Percentiles rank a stretch among this genome's conserved stretches.
These are phyloP conservation scores for Eueides isabella DNA, from an alignment of 1,140 invertebrate species.

Conservation along the genomic window DNA sequence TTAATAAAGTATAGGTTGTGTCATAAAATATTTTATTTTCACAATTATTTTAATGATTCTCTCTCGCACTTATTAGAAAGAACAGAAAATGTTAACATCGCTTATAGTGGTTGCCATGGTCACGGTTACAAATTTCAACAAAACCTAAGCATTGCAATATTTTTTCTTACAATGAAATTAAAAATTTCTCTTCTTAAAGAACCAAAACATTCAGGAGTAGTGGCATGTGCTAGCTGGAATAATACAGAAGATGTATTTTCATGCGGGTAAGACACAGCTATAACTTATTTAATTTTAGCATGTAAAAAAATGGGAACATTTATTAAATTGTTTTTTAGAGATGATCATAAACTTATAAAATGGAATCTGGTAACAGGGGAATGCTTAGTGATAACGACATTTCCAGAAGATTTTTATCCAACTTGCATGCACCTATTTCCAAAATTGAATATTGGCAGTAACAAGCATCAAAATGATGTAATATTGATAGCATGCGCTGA, in stretches of 20 bases:
- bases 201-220: constrained; percentile 88
- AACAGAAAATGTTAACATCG: background rate
- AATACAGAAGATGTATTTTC: constrained; percentile 96
- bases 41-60: background rate
- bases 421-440: constrained; percentile 93
- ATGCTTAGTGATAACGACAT: constrained; percentile 88
- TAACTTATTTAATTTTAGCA: background rate
- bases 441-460: constrained; percentile 79
- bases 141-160: background rate
- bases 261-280: constrained; percentile 85
- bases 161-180: constrained; percentile 86
- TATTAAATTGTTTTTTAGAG: too few species aligned
- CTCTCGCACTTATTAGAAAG: background rate
- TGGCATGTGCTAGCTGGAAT: constrained; percentile 95
- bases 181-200: constrained; percentile 89
- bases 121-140: background rate
- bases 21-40: too few species aligned
- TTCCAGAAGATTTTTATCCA: constrained; percentile 93
- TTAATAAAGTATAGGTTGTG: too few species aligned
- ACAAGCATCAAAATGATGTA: constrained; percentile 90
- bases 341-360: constrained; percentile 94
- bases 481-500: constrained; percentile 95
- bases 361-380: constrained; percentile 94
- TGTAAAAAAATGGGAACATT: too few species aligned
- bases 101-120: background rate